phyloP scores from a whole-genome alignment of 2,113 vertebrate species.

The Eira barbara region DNA sequence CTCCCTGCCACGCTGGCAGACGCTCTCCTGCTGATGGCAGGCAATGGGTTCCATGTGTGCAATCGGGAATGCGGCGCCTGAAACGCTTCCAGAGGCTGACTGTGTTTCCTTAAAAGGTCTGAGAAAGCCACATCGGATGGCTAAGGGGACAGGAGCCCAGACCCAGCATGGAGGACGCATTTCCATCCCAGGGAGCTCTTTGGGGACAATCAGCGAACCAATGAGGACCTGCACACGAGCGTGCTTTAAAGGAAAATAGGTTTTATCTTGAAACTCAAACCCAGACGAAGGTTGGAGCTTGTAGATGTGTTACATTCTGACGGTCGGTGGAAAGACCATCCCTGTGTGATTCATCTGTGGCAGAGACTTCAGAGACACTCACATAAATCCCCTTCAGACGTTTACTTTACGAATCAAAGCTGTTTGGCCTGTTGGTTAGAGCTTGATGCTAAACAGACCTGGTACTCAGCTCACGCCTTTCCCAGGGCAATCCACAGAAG shows the following conservation, averaged over 20 bases:
- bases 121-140: background rate
- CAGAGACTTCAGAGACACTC: background rate
- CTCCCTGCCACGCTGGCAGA: slow-evolving; percentile 75
- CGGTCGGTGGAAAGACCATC: background rate
- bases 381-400: background rate
- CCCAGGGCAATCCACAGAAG: background rate
- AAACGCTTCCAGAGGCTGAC: background rate
- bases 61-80: slow-evolving; percentile 18
- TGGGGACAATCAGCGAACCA: background rate
- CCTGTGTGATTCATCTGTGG: background rate
- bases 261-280: background rate
- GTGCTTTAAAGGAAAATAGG: rapidly evolving
- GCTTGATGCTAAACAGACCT: background rate
- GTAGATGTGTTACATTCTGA: rapidly evolving
- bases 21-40: background rate
- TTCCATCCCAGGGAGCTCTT: background rate
- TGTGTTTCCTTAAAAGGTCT: slow-evolving; percentile 77
- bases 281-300: background rate
- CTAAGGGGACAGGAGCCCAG: rapidly evolving
- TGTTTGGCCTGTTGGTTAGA: background rate
- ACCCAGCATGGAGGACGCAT: rapidly evolving
- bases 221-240: rapidly evolving
- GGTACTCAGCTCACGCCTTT: rapidly evolving
- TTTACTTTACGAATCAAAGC: background rate
- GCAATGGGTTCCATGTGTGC: slow-evolving; percentile 66